Evolutionary conservation across 2,797 vertebrate genomes (phyloP).

Genomic region (Pterois miles): DNA sequence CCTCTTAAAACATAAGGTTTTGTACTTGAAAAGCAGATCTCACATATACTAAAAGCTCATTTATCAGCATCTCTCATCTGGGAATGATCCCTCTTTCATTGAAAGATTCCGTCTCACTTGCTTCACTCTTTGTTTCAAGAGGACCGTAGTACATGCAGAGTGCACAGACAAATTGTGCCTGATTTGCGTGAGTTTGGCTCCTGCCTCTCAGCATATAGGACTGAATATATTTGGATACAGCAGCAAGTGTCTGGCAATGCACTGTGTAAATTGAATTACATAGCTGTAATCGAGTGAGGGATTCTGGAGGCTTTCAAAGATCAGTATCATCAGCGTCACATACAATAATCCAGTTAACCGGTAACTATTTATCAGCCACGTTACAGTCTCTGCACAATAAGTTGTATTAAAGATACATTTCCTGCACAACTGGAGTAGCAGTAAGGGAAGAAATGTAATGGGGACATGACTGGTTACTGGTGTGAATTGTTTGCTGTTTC

Average conservation of each 20-base stretch:
- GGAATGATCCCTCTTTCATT: not conserved
- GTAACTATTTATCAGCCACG: not conserved
- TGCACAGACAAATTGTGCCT: not conserved
- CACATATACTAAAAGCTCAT: not conserved
- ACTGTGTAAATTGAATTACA: conserved; percentile 39
- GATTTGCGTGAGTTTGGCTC: not conserved
- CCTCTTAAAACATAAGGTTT: not conserved
- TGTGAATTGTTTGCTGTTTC: conserved; percentile 44
- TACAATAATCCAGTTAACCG: not conserved
- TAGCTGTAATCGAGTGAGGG: not conserved
- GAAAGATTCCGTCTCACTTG: not conserved
- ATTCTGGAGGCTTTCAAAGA: conserved; percentile 1
- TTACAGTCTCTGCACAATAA: not conserved
- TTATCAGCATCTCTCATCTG: conserved; percentile 16
- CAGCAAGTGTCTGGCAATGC: conserved; percentile 5
- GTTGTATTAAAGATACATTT: not conserved
- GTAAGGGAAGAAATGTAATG: not conserved
- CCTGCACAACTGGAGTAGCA: not conserved
- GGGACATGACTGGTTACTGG: not conserved
- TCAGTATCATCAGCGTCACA: not conserved
- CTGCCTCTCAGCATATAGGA: not conserved
- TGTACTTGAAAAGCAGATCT: conserved; percentile 1
- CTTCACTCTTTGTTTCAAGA: not conserved
- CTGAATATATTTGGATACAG: conserved; percentile 11
- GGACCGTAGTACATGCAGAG: not conserved